phyloP scores from a whole-genome alignment of 2,113 vertebrate species.

The Gallinago jamesoni region DNA sequence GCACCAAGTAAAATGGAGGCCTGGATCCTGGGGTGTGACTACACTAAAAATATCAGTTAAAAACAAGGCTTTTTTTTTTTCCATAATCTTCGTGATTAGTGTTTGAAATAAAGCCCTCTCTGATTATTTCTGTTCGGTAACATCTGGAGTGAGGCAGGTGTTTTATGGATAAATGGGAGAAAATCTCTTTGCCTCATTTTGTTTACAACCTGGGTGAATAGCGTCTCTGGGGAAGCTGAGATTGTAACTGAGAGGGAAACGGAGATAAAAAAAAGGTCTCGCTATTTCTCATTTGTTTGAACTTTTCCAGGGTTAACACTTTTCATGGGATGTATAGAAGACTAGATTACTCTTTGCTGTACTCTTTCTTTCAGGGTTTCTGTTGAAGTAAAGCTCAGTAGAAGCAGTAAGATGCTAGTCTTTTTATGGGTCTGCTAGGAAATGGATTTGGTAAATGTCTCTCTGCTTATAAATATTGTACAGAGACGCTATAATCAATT shows the following conservation, averaged over 20 bases:
- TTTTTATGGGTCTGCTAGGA: background rate
- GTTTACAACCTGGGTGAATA: constrained; percentile 14
- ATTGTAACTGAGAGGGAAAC: background rate
- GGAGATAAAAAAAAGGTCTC: background rate
- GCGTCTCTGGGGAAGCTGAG: background rate
- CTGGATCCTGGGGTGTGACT: background rate
- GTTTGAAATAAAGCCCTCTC: constrained; percentile 17
- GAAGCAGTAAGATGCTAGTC: background rate
- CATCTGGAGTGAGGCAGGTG: constrained; percentile 45
- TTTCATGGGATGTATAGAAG: background rate
- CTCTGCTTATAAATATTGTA: background rate
- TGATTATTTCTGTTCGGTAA: constrained; percentile 34
- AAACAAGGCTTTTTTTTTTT: background rate
- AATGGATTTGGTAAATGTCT: background rate
- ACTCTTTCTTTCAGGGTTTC: background rate
- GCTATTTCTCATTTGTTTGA: background rate
- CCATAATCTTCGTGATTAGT: constrained; percentile 39
- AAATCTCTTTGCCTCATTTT: constrained; percentile 18
- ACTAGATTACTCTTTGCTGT: background rate
- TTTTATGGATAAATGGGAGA: constrained; percentile 33
- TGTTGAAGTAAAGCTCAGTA: background rate
- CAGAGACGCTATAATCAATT: background rate
- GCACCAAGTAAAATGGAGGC: background rate
- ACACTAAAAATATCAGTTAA: background rate
- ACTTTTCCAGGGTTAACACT: background rate